phyloP scores from a whole-genome alignment of 2,113 vertebrate genomes.

The Crotalus horridus region DNA sequence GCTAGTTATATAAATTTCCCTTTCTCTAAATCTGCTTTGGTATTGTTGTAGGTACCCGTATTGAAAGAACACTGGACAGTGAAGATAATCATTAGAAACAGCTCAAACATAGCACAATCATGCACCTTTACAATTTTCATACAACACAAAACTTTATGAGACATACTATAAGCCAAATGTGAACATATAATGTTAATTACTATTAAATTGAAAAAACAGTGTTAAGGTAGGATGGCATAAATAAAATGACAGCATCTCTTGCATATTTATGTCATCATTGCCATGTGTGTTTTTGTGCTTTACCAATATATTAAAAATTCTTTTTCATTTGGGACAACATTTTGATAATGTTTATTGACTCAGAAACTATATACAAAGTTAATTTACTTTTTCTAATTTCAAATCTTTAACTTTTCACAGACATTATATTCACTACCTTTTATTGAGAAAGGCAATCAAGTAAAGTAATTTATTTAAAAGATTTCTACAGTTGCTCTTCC shows the following conservation, averaged over 20 bases:
- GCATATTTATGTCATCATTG: background rate
- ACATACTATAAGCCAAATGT: conserved; percentile 63
- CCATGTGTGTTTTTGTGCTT: background rate
- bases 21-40: conserved; percentile 42
- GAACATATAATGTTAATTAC: conserved; percentile 55
- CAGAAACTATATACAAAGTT: background rate
- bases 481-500: background rate
- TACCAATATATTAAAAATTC: background rate
- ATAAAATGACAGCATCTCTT: conserved; percentile 33
- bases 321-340: background rate
- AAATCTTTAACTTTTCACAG: conserved; percentile 5
- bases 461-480: background rate
- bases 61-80: conserved; percentile 79
- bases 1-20: conserved; percentile 7
- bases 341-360: background rate
- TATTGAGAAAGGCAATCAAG: background rate
- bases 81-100: conserved; percentile 67
- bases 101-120: conserved; percentile 70
- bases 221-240: conserved; percentile 13
- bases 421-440: background rate
- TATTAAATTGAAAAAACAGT: conserved; percentile 42
- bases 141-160: conserved; percentile 68
- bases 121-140: conserved; percentile 62
- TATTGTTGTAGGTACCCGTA: conserved; percentile 70
- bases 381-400: background rate